Conservation (phyloP, 2,797 vertebrate genomes). For the Mastacembelus armatus region DNA sequence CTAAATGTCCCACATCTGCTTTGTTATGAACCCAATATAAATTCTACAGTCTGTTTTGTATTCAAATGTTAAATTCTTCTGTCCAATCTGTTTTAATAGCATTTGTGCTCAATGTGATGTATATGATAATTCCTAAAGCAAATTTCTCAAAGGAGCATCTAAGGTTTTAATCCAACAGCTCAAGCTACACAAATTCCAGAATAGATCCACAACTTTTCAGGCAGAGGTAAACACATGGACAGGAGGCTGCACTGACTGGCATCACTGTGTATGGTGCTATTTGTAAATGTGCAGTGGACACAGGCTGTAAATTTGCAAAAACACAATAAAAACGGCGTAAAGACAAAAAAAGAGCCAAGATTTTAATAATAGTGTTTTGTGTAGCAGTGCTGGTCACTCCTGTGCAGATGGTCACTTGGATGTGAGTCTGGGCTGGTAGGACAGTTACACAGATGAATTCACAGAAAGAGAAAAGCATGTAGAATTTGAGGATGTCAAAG, state of each 20-base stretch:
- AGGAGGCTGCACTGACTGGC: conserved; percentile 9
- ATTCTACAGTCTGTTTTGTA: too few relatives aligned
- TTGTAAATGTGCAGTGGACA: conserved; percentile 9
- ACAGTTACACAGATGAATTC: conserved; percentile 56
- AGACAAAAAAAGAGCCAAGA: background rate
- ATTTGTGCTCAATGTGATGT: too few relatives aligned
- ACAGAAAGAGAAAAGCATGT: conserved; percentile 32
- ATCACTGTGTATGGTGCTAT: background rate
- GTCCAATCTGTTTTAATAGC: too few relatives aligned
- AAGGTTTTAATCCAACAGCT: background rate
- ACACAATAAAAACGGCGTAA: conserved; percentile 13
- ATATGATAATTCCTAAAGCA: background rate
- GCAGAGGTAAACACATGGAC: background rate
- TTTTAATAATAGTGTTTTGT: conserved; percentile 21
- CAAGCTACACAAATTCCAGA: background rate
- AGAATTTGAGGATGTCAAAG: conserved; percentile 27
- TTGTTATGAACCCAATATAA: too few relatives aligned
- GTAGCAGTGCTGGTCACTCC: conserved; percentile 28
- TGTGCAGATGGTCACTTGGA: conserved; percentile 54
- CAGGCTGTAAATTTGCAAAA: conserved; percentile 34
- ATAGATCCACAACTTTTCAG: background rate
- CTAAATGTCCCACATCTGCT: too few relatives aligned
- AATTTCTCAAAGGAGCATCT: background rate
- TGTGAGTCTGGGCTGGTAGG: conserved; percentile 14
- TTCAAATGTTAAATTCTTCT: too few relatives aligned